Evolutionary conservation across 2,113 vertebrate species (phyloP), one percentile per base, ranked within the genome.

Genomic region (Sarotherodon lohbergeri): DNA sequence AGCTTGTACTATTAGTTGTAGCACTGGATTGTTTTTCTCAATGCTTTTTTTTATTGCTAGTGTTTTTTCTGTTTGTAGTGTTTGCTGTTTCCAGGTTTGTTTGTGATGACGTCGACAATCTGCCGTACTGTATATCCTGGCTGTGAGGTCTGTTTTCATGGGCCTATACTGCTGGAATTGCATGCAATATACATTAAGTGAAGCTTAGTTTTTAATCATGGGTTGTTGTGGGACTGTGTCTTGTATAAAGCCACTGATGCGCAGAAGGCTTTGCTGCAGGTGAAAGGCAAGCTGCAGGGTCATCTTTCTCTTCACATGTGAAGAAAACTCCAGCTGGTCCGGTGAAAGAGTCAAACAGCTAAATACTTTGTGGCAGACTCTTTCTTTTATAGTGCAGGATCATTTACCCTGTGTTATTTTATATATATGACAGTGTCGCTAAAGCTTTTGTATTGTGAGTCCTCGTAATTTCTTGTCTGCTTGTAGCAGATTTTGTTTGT

Each of bases 201-300:
- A 9, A 89, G 86, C 85, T 89, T 86, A 76, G 78, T 80, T 89
- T 92, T 88, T 91, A 89, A 91, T 92, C 68, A 57, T 81, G 57
- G 43, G 55, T 88, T 68, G n/a, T 61, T 83, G 46, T 17, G 4
- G 54, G n/a, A 13, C 61, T 55, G 36, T 27, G 27, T 88, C 34
- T 86, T 41, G 13, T 24, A 29, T n/a, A 88, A 54, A 54, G 16
- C 55, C 52, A 19, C 16, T 41, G 36, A 29, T 16, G 39, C 34
- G 39, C 57, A 22, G 46, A 14, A 41, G 43, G 36, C 79, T 52
- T 88, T 10, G 63, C 57, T 81, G 85, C 17, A 34, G 82, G 86
- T 91, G 91, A 91, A 90, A 93, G 82, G 76, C 87, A 90, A 95
- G 90, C 90, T 84, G 90, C 83, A 10, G 88, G 86, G 63, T 95